phyloP scores from a whole-genome alignment of 2,888 invertebrate species.

The Amaurobius ferox region DNA sequence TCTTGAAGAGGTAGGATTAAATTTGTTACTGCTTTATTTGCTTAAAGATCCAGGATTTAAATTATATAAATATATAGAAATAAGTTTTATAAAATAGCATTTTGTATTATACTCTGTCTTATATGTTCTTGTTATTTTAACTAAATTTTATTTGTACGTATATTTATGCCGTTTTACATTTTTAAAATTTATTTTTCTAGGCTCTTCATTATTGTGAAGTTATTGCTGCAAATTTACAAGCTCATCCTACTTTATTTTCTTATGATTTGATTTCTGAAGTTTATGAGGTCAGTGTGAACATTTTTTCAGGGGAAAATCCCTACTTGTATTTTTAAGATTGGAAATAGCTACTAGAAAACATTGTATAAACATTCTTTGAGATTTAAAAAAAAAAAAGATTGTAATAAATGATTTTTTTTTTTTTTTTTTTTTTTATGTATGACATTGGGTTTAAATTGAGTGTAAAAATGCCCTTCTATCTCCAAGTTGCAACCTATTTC shows the following conservation, averaged over 20 bases:
- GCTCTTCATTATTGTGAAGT: constrained; percentile 89
- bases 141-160: too few relatives aligned
- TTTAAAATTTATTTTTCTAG: constrained; percentile 74
- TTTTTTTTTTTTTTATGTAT: too few relatives aligned
- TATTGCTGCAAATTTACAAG: constrained; percentile 83
- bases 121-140: neutral
- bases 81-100: neutral
- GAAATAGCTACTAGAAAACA: neutral
- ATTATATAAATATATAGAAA: too few relatives aligned
- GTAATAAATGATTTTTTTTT: too few relatives aligned
- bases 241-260: constrained; percentile 78
- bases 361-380: neutral
- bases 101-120: neutral
- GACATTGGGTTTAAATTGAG: too few relatives aligned
- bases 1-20: constrained; percentile 86
- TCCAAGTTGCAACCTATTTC: too few relatives aligned
- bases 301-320: neutral
- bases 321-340: neutral
- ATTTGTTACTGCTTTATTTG: too few relatives aligned
- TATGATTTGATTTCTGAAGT: constrained; percentile 62
- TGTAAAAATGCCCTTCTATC: too few relatives aligned
- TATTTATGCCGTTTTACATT: too few relatives aligned
- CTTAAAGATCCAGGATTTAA: too few relatives aligned
- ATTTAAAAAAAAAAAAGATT: too few relatives aligned
- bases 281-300: constrained; percentile 36